Conservation (phyloP, 2,888 invertebrate species). For the Mythimna albipuncta region DNA sequence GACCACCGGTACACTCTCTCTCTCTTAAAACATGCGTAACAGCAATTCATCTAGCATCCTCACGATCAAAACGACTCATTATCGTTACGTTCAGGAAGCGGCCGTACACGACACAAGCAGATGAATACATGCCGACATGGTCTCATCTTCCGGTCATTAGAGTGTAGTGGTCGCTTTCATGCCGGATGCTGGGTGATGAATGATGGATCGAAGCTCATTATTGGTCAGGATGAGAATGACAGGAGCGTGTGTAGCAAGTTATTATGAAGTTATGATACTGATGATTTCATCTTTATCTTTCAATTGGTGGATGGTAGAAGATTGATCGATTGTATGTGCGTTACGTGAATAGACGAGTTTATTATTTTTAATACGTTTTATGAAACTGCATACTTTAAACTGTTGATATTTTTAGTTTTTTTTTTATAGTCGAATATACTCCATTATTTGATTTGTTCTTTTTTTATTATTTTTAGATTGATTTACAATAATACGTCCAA, state of each 20-base stretch:
- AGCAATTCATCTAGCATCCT: slow-evolving; percentile 1
- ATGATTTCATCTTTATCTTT: background rate
- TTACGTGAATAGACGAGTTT: background rate
- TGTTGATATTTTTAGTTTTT: too few species aligned
- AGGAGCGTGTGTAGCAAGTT: slow-evolving; percentile 16
- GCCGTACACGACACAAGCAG: slow-evolving; percentile 44
- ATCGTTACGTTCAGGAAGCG: slow-evolving; percentile 61
- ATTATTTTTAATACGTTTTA: background rate
- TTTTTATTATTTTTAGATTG: too few species aligned
- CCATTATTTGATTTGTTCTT: too few species aligned
- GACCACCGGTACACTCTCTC: background rate
- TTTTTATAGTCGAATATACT: too few species aligned
- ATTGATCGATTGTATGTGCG: background rate
- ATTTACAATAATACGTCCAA: too few species aligned
- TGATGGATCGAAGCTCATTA: slow-evolving; percentile 57
- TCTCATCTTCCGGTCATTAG: slow-evolving; percentile 67
- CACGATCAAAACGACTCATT: slow-evolving; percentile 55
- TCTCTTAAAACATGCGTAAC: background rate
- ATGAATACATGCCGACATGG: slow-evolving; percentile 55
- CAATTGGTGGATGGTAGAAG: background rate
- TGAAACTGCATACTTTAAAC: too few species aligned
- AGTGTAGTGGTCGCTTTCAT: slow-evolving; percentile 45
- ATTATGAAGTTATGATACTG: slow-evolving; percentile 7
- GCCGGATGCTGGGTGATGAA: slow-evolving; percentile 55
- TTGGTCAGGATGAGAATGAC: slow-evolving; percentile 33